Percentiles rank a stretch among this genome's conserved stretches.
Evolutionary conservation across 2,888 invertebrate species (phyloP).

Genomic region (Eumerus sabulonum): DNA sequence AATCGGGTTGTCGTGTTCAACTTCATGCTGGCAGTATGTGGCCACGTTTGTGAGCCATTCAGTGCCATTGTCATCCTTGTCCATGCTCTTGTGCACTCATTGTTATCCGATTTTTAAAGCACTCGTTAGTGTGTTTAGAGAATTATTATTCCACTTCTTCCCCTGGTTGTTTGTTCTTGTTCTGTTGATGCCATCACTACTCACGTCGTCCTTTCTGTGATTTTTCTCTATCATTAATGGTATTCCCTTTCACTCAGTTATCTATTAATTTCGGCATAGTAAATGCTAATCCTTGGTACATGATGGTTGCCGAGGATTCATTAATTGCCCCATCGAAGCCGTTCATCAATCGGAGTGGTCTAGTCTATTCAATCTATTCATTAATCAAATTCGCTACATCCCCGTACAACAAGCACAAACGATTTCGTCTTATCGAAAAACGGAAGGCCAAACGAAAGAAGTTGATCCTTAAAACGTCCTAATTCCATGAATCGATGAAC

Average conservation of each 20-base stretch:
- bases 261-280: no score
- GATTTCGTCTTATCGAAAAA: slow-evolving; percentile 50
- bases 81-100: slow-evolving; percentile 55
- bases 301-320: slow-evolving; percentile 49
- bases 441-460: neutral
- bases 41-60: slow-evolving; percentile 50
- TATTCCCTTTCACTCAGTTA: no score
- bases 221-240: no score
- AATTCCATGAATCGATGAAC: slow-evolving; percentile 55
- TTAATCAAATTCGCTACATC: slow-evolving; percentile 54
- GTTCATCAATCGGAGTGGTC: slow-evolving; percentile 32
- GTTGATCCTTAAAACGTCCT: slow-evolving; percentile 34
- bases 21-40: slow-evolving; percentile 33
- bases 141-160: slow-evolving; percentile 38
- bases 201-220: no score
- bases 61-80: slow-evolving; percentile 54
- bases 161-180: slow-evolving; percentile 18
- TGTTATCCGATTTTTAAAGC: slow-evolving; percentile 61
- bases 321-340: slow-evolving; percentile 35
- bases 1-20: slow-evolving; percentile 43
- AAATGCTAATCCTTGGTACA: neutral
- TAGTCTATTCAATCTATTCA: slow-evolving; percentile 44
- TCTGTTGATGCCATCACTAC: neutral
- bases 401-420: neutral
- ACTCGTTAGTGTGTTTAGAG: slow-evolving; percentile 60